Evolutionary conservation across 2,113 vertebrate genomes (phyloP), one percentile per base, ranked within the genome.

Genomic region (Plecotus auritus): DNA sequence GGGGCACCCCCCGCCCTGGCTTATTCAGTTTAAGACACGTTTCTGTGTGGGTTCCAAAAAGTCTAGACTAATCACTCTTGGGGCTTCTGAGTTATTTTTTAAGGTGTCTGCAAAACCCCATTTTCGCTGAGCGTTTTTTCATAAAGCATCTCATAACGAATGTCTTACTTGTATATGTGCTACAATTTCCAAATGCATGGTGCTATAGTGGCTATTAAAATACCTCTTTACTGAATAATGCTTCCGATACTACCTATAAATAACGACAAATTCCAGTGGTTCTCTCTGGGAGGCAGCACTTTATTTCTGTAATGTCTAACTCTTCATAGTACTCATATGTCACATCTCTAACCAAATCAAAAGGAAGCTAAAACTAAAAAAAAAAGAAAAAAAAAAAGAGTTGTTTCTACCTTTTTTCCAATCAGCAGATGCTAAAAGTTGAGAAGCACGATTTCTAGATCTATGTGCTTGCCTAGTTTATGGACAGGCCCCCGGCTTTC

Each of bases 51-150:
- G 84, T 92, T 96, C 95, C 81, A 95, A 42, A 76, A 94, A 74
- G 93, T 97, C 90, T 92, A 95, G 95, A 95, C 85, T 1, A 83
- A 73, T 72, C 45, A 93, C 87, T 96, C 90, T 18, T 67, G 59
- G 90, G 88, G 84, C 45, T 90, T 72, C 66, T 32, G 91, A 96
- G 88, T 82, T 95, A 94, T 96, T 97, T 96, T 97, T 93, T 89
- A 91, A 80, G 56, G 91, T 86, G 56, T 91, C 95, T 91, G 30
- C 64, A 77, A 89, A 96, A 81, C 54, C 9, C 90, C 35, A 45
- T 66, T 77, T 90, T 56, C 40, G 61, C 10, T 0, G 2, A 42
- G 20, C 10, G 5, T 70, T 88, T 87, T 91, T 77, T 89, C 84
- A 78, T 49, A 78, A 70, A 85, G 73, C 93, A 85, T 69, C 66